phyloP scores from a whole-genome alignment of 1,140 invertebrate species.

The Triops cancriformis region DNA sequence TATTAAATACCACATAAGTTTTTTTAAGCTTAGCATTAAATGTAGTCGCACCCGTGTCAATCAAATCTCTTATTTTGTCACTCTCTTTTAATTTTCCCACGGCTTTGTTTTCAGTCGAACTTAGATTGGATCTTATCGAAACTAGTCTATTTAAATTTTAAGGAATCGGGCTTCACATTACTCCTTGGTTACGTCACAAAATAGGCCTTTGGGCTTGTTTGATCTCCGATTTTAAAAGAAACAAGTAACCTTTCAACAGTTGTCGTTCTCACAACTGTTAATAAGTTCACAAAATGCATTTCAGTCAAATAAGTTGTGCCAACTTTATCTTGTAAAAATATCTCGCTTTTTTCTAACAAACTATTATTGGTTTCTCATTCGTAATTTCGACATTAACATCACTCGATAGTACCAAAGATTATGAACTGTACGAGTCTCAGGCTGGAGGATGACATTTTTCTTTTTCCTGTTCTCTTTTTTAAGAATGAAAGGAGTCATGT shows the following conservation, averaged over 20 bases:
- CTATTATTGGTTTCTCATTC: neutral
- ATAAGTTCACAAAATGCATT: neutral
- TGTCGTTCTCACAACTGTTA: neutral
- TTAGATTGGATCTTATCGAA: neutral
- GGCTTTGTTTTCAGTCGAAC: neutral
- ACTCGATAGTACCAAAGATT: neutral
- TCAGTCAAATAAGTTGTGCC: constrained; percentile 1
- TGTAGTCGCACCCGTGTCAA: neutral
- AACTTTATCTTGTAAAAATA: neutral
- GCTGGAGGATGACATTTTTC: neutral
- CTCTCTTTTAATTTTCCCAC: neutral
- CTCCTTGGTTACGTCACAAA: neutral
- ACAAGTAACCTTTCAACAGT: neutral
- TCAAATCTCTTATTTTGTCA: neutral
- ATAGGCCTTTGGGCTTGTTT: neutral
- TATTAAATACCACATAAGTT: neutral
- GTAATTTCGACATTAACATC: neutral
- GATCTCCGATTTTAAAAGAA: neutral
- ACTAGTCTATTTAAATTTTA: neutral
- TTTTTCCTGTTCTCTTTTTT: neutral
- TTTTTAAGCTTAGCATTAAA: neutral
- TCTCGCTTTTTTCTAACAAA: neutral
- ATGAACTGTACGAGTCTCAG: neutral
- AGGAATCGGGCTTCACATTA: neutral
- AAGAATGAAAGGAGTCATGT: neutral